Conservation (phyloP, 2,113 vertebrate genomes). For the Crotalus horridus region DNA sequence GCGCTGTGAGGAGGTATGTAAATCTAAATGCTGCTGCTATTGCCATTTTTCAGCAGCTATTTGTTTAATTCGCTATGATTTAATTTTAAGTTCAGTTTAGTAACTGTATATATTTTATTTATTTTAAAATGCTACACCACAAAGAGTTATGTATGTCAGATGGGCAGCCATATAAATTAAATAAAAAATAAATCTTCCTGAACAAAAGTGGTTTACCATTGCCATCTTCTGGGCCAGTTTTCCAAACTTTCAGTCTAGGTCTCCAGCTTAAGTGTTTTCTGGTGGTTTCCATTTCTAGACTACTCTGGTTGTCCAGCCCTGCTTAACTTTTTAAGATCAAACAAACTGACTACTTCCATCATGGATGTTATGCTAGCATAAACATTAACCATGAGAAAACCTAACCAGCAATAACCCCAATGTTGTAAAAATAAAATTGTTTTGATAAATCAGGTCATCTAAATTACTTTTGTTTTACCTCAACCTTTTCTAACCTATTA, state of each 20-base stretch:
- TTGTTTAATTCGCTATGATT: not conserved
- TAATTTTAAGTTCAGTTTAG: not conserved
- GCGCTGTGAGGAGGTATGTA: too few relatives aligned
- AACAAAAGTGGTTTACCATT: not conserved
- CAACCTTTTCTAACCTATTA: not conserved
- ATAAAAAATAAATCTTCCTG: not conserved
- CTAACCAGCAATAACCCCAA: not conserved
- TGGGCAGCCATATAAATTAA: not conserved
- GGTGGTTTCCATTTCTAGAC: not conserved
- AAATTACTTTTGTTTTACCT: not conserved
- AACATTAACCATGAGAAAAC: not conserved
- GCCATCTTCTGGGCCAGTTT: not conserved
- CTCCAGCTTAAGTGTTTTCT: not conserved
- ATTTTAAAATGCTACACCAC: not conserved
- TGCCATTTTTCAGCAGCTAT: not conserved
- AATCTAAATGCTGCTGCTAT: not conserved
- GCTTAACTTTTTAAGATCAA: not conserved
- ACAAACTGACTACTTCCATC: not conserved
- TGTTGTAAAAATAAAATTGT: not conserved
- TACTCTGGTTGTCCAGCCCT: not conserved
- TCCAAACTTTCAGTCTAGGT: not conserved
- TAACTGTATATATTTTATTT: not conserved
- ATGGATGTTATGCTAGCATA: not conserved
- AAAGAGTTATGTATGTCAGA: not conserved
- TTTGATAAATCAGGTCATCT: not conserved